phyloP scores from a whole-genome alignment of 2,888 invertebrate genomes.

The Colostygia pectinataria region DNA sequence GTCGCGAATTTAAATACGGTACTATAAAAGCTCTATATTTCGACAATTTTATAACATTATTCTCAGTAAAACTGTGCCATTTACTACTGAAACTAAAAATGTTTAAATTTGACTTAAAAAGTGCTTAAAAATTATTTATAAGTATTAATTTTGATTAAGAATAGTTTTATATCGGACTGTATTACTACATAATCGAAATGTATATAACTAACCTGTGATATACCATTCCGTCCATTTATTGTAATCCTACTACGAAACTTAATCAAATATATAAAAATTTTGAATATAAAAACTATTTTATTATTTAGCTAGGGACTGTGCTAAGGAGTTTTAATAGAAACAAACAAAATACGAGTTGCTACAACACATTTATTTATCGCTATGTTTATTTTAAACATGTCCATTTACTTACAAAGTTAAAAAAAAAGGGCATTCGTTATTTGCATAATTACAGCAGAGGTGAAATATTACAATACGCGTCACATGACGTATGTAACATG shows the following conservation, averaged over 20 bases:
- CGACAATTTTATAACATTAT: too few relatives aligned
- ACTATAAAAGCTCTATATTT: too few relatives aligned
- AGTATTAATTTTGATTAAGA: conserved; percentile 20
- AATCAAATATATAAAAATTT: conserved; percentile 43
- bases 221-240: conserved; percentile 70
- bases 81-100: conserved; percentile 12
- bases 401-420: conserved; percentile 31
- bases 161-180: conserved; percentile 25
- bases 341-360: conserved; percentile 12
- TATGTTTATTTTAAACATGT: conserved; percentile 26
- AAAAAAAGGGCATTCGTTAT: conserved; percentile 24
- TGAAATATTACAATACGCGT: conserved; percentile 16
- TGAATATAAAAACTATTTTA: conserved; percentile 28
- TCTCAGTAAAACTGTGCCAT: conserved; percentile 31
- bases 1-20: too few relatives aligned
- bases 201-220: conserved; percentile 80
- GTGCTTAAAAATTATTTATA: conserved; percentile 8
- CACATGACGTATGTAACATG: conserved; percentile 8
- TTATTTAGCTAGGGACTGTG: too few relatives aligned
- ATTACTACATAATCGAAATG: conserved; percentile 48
- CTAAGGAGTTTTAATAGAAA: too few relatives aligned
- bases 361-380: conserved; percentile 27
- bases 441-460: conserved; percentile 27
- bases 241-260: conserved; percentile 45
- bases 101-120: neutral